phyloP scores from a whole-genome alignment of 1,140 invertebrate genomes.

The Pseudomyrmex cubaensis region DNA sequence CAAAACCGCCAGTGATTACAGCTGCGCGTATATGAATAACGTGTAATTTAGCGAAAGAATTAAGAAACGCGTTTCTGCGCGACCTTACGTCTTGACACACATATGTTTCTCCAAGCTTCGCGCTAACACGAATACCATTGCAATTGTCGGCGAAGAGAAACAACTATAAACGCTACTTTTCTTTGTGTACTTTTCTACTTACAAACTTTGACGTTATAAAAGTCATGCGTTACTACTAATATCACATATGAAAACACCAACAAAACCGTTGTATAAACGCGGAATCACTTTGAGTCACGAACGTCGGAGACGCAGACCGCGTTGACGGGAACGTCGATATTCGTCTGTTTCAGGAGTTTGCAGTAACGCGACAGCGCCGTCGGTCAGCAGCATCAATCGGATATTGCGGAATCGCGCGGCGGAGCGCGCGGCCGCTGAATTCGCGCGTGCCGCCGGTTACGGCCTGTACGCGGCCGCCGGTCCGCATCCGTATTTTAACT shows the following conservation, averaged over 20 bases:
- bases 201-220: neutral
- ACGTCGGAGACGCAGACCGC: neutral
- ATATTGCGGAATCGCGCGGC: constrained; percentile 96
- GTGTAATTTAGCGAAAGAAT: constrained; percentile 66
- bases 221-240: too few species aligned
- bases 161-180: neutral
- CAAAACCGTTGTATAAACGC: neutral
- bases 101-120: constrained; percentile 27
- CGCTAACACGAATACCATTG: constrained; percentile 25
- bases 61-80: constrained; percentile 64
- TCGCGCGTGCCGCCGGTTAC: constrained; percentile 95
- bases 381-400: constrained; percentile 96
- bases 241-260: too few species aligned
- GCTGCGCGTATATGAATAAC: constrained; percentile 22
- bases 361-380: constrained; percentile 95
- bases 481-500: constrained; percentile 88
- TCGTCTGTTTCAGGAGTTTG: constrained; percentile 89
- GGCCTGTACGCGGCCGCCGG: constrained; percentile 90
- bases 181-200: too few species aligned
- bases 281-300: neutral
- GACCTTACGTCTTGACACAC: constrained; percentile 64
- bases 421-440: constrained; percentile 96
- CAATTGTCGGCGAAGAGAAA: constrained; percentile 5
- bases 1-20: constrained; percentile 60
- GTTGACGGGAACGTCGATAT: constrained; percentile 1